These are phyloP conservation scores for Condylura cristata DNA, from an alignment of 2,113 vertebrate species.

Conservation along the genomic window DNA sequence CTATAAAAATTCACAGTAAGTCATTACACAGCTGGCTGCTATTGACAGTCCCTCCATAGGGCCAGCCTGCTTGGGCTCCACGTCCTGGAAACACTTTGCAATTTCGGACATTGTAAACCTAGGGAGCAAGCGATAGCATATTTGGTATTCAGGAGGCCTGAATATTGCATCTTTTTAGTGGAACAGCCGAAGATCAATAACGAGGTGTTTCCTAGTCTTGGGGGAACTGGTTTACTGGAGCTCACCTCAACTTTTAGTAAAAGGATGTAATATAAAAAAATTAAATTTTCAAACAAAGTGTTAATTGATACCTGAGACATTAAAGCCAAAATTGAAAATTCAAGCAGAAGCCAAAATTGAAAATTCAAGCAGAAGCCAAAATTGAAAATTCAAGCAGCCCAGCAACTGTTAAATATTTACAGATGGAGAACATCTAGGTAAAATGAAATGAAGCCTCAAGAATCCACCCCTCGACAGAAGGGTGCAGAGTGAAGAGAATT, in stretches of 20 bases:
- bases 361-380: no score
- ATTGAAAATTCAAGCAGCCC: conserved; percentile 14
- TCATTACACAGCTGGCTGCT: conserved; percentile 67
- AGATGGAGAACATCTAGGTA: neutral
- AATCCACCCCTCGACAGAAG: neutral
- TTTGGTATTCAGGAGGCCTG: neutral
- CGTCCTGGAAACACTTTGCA: neutral
- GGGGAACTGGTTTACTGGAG: neutral
- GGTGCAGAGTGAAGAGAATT: neutral
- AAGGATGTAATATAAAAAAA: neutral
- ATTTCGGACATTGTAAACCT: neutral
- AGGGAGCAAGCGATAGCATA: neutral
- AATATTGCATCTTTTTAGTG: neutral
- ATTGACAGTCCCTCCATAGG: conserved; percentile 55
- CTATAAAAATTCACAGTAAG: conserved; percentile 56
- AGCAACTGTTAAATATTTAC: neutral
- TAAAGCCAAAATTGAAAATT: conserved; percentile 46
- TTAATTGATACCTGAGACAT: neutral
- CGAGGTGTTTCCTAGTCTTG: neutral
- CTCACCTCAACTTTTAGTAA: neutral
- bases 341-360: conserved; percentile 37
- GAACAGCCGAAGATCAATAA: neutral
- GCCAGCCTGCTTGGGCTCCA: neutral
- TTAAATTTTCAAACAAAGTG: neutral
- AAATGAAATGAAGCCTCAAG: neutral